phyloP scores from a whole-genome alignment of 1,140 invertebrate genomes.

The Brachionus calyciflorus region DNA sequence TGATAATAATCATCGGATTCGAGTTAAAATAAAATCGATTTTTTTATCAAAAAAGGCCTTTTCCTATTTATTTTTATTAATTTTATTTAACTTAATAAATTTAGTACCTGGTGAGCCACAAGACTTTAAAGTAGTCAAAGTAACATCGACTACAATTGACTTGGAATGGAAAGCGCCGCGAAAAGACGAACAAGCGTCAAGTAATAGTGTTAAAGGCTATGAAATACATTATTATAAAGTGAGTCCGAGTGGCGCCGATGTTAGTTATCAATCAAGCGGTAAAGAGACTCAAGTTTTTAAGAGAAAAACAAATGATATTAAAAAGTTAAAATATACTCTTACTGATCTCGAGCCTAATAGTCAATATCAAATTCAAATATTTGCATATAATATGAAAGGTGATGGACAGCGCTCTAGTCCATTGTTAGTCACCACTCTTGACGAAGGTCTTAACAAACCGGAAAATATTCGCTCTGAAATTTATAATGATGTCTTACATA shows the following conservation, averaged over 20 bases:
- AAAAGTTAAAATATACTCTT: constrained; percentile 11
- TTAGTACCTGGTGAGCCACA: constrained; percentile 34
- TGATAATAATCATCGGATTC: no score
- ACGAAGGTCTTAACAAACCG: constrained; percentile 14
- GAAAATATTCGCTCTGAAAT: constrained; percentile 29
- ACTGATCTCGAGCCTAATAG: constrained; percentile 28
- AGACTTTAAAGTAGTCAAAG: constrained; percentile 15
- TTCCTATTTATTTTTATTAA: not conserved
- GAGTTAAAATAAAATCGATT: no score
- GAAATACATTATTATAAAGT: constrained; percentile 43
- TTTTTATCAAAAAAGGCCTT: not conserved
- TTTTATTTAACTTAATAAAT: constrained; percentile 1
- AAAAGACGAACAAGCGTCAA: not conserved
- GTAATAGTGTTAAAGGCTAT: constrained; percentile 30
- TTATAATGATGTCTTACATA: constrained; percentile 4
- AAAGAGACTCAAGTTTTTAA: constrained; percentile 19
- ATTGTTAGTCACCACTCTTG: constrained; percentile 20
- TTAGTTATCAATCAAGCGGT: not conserved
- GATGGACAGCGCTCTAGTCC: constrained; percentile 31
- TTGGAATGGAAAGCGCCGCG: constrained; percentile 37
- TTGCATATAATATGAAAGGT: constrained; percentile 43
- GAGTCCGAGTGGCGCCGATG: not conserved
- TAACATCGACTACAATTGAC: constrained; percentile 13
- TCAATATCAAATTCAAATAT: constrained; percentile 38
- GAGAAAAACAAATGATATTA: constrained; percentile 14